A percentile compares a stretch with the other conserved stretches of the same genome.
Evolutionary conservation across 2,113 vertebrate genomes (phyloP).

Genomic region (Numenius arquata): DNA sequence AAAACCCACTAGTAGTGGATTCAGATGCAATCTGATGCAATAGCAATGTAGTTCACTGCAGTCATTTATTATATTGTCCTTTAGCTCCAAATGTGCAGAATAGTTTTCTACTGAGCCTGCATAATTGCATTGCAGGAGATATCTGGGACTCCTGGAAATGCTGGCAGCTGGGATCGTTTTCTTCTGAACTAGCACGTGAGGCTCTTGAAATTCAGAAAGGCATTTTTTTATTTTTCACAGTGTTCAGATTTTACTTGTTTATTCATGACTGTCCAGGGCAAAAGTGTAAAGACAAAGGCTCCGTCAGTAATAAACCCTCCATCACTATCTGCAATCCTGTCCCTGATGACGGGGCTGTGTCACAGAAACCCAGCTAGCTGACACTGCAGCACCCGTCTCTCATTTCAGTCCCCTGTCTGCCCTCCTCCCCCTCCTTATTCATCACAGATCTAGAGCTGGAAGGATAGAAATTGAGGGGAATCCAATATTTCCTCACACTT

Average conservation of each 20-base stretch:
- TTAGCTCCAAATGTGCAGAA: constrained; percentile 37
- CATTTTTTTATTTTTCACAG: constrained; percentile 24
- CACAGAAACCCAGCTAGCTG: background rate
- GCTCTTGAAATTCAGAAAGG: constrained; percentile 28
- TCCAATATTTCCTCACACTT: constrained; percentile 11
- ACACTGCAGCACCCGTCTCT: background rate
- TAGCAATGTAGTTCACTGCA: constrained; percentile 34
- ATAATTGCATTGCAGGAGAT: constrained; percentile 37
- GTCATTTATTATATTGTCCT: constrained; percentile 48
- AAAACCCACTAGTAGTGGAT: background rate
- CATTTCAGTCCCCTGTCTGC: background rate
- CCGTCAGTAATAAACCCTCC: background rate
- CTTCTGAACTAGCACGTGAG: background rate
- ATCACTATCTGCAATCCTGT: background rate
- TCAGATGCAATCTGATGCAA: constrained; percentile 37
- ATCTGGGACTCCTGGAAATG: constrained; percentile 18
- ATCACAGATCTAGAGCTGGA: constrained; percentile 4
- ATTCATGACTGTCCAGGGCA: background rate
- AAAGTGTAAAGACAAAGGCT: background rate
- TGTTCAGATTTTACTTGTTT: constrained; percentile 14
- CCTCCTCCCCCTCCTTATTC: background rate
- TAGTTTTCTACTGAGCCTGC: constrained; percentile 29
- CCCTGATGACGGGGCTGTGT: background rate
- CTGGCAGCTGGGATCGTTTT: background rate
- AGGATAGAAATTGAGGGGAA: background rate